Conservation (phyloP, 2,113 vertebrate species). For the Phoxinus phoxinus region DNA sequence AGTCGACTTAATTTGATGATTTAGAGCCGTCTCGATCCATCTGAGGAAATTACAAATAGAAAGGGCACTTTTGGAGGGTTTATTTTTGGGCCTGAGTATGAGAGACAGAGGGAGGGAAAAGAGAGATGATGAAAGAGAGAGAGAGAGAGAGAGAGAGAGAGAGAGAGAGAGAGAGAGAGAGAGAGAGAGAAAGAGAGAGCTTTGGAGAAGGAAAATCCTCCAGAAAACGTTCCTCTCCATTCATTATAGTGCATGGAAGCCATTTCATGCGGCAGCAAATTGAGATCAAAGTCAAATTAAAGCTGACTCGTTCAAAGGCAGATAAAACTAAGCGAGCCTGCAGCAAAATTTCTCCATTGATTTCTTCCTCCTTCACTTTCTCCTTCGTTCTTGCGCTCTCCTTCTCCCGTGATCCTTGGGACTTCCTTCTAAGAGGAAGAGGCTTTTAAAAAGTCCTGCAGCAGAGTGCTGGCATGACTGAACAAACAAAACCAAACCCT, state of each 20-base stretch:
- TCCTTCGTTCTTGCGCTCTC: slow-evolving; percentile 23
- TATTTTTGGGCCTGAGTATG: slow-evolving; percentile 25
- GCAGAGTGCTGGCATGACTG: slow-evolving; percentile 17
- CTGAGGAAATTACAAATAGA: slow-evolving; percentile 37
- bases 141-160: slow-evolving; percentile 16
- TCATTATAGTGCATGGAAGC: slow-evolving; percentile 73
- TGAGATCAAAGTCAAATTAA: slow-evolving; percentile 85
- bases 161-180: slow-evolving; percentile 31
- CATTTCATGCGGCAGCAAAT: slow-evolving; percentile 78
- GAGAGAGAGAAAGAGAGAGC: slow-evolving; percentile 4
- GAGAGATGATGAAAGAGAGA: slow-evolving; percentile 20
- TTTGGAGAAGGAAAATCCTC: slow-evolving; percentile 62
- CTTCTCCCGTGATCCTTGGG: slow-evolving; percentile 31
- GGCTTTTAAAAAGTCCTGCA: slow-evolving; percentile 56
- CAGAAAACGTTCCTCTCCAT: slow-evolving; percentile 70
- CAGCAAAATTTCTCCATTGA: slow-evolving; percentile 81
- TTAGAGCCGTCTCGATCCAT: slow-evolving; percentile 46
- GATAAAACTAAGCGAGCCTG: slow-evolving; percentile 80
- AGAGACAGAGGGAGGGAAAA: slow-evolving; percentile 32
- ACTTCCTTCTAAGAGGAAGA: slow-evolving; percentile 59
- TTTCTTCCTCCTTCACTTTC: slow-evolving; percentile 73
- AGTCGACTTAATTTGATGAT: slow-evolving; percentile 39
- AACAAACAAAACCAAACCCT: slow-evolving; percentile 24
- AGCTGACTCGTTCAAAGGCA: slow-evolving; percentile 83
- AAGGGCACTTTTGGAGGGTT: slow-evolving; percentile 43